Percentiles rank a stretch among this genome's conserved stretches.
phyloP scores from a whole-genome alignment of 2,888 invertebrate species.

The Hymenopus coronatus region DNA sequence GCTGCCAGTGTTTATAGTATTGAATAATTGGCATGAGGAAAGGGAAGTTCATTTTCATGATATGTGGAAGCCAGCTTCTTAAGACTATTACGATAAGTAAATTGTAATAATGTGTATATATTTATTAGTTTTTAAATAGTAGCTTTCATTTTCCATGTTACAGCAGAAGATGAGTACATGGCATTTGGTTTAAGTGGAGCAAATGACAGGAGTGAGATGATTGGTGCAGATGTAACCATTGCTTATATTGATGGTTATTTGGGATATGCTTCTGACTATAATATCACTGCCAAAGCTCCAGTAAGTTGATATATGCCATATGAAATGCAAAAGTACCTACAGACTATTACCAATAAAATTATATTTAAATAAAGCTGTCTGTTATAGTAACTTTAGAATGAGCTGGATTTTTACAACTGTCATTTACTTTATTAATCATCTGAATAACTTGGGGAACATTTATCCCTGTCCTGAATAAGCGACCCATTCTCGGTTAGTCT shows the following conservation, averaged over 20 bases:
- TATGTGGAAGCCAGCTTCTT: no score
- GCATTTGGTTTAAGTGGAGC: constrained; percentile 86
- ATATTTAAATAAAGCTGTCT: not conserved
- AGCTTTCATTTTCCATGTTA: constrained; percentile 5
- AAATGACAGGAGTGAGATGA: constrained; percentile 67
- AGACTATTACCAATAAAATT: not conserved
- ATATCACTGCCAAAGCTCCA: constrained; percentile 77
- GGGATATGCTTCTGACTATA: constrained; percentile 78
- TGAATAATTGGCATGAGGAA: no score
- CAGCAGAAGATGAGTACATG: constrained; percentile 72
- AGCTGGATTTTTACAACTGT: not conserved
- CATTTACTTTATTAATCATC: no score
- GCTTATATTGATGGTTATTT: constrained; percentile 69
- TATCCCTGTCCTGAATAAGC: no score
- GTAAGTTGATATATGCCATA: constrained; percentile 49
- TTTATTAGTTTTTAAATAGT: not conserved
- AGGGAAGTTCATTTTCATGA: no score
- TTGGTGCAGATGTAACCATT: constrained; percentile 80
- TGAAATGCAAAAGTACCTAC: not conserved
- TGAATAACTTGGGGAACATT: no score
- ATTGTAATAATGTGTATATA: no score
- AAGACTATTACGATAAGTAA: no score
- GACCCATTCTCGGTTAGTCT: no score
- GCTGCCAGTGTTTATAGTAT: no score
- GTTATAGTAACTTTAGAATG: not conserved